Conservation (phyloP, 2,113 vertebrate species). For the Melanotaenia duboulayi region DNA sequence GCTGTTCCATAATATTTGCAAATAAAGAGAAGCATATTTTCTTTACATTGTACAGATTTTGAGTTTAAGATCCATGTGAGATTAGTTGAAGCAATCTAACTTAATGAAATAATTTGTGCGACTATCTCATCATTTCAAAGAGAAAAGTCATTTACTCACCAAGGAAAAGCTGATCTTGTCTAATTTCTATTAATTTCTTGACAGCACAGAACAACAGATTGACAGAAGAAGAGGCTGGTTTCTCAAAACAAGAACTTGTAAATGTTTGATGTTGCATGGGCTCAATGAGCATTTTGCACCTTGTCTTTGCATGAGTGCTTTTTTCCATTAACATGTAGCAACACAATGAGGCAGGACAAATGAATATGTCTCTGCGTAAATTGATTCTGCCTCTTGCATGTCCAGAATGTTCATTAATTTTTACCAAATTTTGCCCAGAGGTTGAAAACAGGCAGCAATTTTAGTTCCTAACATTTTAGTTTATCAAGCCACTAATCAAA, state of each 20-base stretch:
- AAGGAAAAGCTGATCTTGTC: conserved; percentile 36
- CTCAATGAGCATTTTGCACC: conserved; percentile 48
- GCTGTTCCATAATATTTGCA: not conserved
- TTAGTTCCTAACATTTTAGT: conserved; percentile 49
- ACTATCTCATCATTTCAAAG: not conserved
- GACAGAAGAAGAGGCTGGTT: conserved; percentile 23
- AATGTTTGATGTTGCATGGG: conserved; percentile 24
- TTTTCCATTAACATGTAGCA: conserved; percentile 71
- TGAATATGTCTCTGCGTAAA: conserved; percentile 67
- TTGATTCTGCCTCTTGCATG: conserved; percentile 66
- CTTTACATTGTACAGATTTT: conserved; percentile 15
- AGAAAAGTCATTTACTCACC: conserved; percentile 1
- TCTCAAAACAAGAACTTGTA: conserved; percentile 35
- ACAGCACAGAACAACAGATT: conserved; percentile 17
- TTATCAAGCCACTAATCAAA: conserved; percentile 51
- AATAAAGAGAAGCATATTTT: conserved; percentile 5
- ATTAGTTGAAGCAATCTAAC: conserved; percentile 9
- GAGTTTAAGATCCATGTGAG: conserved; percentile 13
- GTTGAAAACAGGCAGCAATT: conserved; percentile 48
- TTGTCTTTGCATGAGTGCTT: conserved; percentile 68
- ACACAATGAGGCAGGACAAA: conserved; percentile 63
- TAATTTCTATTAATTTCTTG: conserved; percentile 2
- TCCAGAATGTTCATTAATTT: conserved; percentile 72
- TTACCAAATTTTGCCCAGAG: conserved; percentile 42
- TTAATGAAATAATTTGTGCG: conserved; percentile 21